Evolutionary conservation across 2,888 invertebrate genomes (phyloP).

Genomic region (Drosophila pegasa): DNA sequence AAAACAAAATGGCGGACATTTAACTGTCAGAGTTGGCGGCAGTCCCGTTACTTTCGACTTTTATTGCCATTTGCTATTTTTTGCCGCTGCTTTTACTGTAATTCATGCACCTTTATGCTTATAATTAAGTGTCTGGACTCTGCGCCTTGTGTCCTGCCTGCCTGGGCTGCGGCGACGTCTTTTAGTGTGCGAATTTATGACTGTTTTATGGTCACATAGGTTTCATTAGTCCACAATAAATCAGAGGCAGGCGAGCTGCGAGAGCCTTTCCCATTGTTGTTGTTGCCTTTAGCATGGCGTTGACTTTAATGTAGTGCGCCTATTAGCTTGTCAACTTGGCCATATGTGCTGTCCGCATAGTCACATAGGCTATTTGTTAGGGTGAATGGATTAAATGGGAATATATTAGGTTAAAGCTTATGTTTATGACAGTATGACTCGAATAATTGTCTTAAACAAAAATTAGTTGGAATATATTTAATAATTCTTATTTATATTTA

Average conservation of each 20-base stretch:
- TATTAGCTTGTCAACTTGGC: conserved; percentile 29
- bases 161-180: conserved; percentile 4
- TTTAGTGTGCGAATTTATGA: conserved; percentile 56
- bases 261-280: background rate
- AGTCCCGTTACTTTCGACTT: conserved; percentile 20
- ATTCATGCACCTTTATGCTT: conserved; percentile 54
- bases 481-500: background rate
- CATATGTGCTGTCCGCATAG: background rate
- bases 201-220: conserved; percentile 50
- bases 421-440: background rate
- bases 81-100: conserved; percentile 13
- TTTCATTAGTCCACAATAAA: conserved; percentile 65
- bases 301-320: conserved; percentile 25
- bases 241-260: conserved; percentile 37
- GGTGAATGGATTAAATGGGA: background rate
- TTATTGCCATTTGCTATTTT: conserved; percentile 36
- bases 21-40: conserved; percentile 37
- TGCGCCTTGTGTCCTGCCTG: conserved; percentile 26
- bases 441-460: background rate
- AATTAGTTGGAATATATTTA: background rate
- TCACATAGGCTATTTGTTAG: background rate
- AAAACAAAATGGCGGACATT: conserved; percentile 53
- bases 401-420: no score
- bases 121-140: conserved; percentile 71
- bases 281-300: conserved; percentile 8